Base-by-base conservation (phyloP, 2,113 vertebrate species). In the Centrocercus urophasianus region DNA sequence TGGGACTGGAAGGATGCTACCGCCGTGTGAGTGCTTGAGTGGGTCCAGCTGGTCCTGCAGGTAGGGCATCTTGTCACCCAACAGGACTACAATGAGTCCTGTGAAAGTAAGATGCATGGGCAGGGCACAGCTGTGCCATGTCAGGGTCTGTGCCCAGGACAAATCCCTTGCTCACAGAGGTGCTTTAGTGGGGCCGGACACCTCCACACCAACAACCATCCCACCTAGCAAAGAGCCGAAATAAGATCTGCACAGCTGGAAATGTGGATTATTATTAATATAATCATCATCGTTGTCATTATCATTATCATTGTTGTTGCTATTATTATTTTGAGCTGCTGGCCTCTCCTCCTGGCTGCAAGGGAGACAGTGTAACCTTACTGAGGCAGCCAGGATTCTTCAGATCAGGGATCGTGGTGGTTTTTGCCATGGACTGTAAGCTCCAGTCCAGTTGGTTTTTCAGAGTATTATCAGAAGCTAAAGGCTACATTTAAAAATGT, bases 401-500 rank as follows among this genome's bases (percentile, higher is more conserved):
- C 66, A 40, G 27, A 21, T 4, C 40, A 45, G 47, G 64, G 47
- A 60, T 20, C 0, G 0, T n/a, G 60, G 34, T 75, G 63, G 48
- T 2, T 77, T 67, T 38, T 74, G 50, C 72, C 36, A n/a, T 18
- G 36, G 48, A 36, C 28, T 30, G 28, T 47, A 21, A 79, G 25
- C 87, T 82, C 13, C 77, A 45, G 78, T 71, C 93, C 70, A 54
- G 73, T 80, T 91, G 72, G 78, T 80, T 91, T 93, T 82, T 27
- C 71, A 77, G 82, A 74, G 59, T 88, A 77, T 89, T 91, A 95
- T 96, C 94, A 91, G 70, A 93, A 94, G 87, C 59, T 93, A 96
- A 93, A 95, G 88, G 93, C 82, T 92, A 76, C 93, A 74, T 88
- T 96, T 92, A 96, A 96, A 97, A 96, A 97, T 97, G 96, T 63